Conservation (phyloP, 2,797 vertebrate genomes). For the Urocyon cinereoargenteus region DNA sequence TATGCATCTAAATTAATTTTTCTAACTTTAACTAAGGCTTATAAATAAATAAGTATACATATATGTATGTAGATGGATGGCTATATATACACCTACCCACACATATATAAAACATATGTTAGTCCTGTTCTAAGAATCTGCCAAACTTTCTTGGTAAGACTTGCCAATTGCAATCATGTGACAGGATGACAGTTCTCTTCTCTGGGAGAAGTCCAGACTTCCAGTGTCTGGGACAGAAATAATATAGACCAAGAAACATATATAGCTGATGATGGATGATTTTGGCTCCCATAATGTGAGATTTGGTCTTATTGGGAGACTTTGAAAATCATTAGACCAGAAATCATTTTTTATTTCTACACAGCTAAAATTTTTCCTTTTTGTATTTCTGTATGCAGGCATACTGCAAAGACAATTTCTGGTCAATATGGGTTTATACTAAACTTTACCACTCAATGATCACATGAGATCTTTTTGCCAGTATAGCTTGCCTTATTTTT, state of each 20-base stretch:
- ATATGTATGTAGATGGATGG: constrained; percentile 82
- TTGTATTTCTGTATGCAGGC: constrained; percentile 58
- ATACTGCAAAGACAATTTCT: constrained; percentile 64
- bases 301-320: constrained; percentile 78
- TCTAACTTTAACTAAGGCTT: constrained; percentile 82
- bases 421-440: constrained; percentile 70
- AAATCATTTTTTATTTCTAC: constrained; percentile 78
- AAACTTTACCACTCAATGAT: constrained; percentile 51
- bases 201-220: constrained; percentile 85
- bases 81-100: constrained; percentile 86
- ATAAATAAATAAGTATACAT: constrained; percentile 86
- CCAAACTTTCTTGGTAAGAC: constrained; percentile 83
- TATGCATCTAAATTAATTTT: constrained; percentile 84
- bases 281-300: constrained; percentile 78
- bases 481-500: constrained; percentile 66
- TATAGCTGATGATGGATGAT: constrained; percentile 81
- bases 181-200: constrained; percentile 84
- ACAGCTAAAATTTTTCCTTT: constrained; percentile 66
- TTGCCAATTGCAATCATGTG: constrained; percentile 85
- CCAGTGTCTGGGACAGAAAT: constrained; percentile 85
- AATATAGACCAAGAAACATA: constrained; percentile 83
- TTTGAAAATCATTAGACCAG: constrained; percentile 78
- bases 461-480: constrained; percentile 65
- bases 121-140: constrained; percentile 83
- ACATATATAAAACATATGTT: constrained; percentile 86